Base-by-base conservation (phyloP, 2,797 vertebrate species). In the Enoplosus armatus region DNA sequence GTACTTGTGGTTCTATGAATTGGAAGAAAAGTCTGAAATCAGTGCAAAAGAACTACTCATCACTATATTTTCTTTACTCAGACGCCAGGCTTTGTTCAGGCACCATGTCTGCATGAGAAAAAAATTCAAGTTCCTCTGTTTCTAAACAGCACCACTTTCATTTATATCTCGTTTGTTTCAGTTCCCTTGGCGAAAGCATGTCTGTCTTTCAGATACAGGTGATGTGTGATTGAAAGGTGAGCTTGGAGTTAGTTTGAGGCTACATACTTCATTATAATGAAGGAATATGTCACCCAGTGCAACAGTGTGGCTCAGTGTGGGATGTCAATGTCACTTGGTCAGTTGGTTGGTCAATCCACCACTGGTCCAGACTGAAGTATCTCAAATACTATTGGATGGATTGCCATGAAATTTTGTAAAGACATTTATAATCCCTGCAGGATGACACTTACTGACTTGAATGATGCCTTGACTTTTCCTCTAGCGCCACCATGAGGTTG, bases 201-300 rank as follows among this genome's bases (percentile, higher is more conserved):
- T 56, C n/a, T 53, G 2, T 63, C 29, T 63, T 62, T 72, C 41
- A 80, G 80, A 72, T n/a, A 35, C 47, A 39, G 22, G 31, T 15
- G n/a, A 45, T 20, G 26, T 18, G 45, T 41, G 41, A 69, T 24
- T 61, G 59, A 51, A 64, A 24, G 9, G 58, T 64, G 31, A 61
- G 54, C 15, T 37, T 3, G 16, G 7, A 53, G 26, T 31, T 24
- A 14, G 22, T 63, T 33, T 58, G 24, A 65, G 37, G 15, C 10
- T 9, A 14, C 22, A 26, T 54, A 29, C 15, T 14, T 66, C 63
- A 51, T 37, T 27, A 26, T 47, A 56, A 67, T 20, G 8, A 39
- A n/a, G 29, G 14, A 24, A 56, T 3, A 47, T n/a, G n/a, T 65
- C 22, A 35, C 31, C 0, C 2, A 48, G n/a, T 14, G 0, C 22